phyloP scores from a whole-genome alignment of 1,140 invertebrate species.

The Parapsyche elsis region DNA sequence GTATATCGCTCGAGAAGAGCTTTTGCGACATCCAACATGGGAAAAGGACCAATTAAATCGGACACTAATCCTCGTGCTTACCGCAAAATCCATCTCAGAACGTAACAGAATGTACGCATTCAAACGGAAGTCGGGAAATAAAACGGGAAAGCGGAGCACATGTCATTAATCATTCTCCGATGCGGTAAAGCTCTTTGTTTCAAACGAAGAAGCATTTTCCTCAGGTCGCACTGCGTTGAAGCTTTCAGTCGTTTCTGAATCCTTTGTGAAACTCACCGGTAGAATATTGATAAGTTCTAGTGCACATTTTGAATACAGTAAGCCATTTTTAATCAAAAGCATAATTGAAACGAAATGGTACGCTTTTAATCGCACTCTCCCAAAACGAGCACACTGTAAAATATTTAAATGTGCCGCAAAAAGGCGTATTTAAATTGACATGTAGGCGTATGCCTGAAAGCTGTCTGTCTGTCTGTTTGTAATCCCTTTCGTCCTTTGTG shows the following conservation, averaged over 20 bases:
- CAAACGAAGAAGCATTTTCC: neutral
- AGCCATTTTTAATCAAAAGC: too few relatives aligned
- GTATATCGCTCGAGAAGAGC: too few relatives aligned
- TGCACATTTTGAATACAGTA: too few relatives aligned
- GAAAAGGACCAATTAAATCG: too few relatives aligned
- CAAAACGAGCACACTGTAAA: too few relatives aligned
- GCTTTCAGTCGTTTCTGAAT: neutral
- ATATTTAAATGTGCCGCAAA: too few relatives aligned
- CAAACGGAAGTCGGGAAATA: neutral
- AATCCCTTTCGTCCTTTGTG: conserved; percentile 16
- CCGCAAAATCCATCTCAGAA: neutral
- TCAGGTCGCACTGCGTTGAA: neutral
- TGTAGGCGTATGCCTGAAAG: neutral
- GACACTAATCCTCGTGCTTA: too few relatives aligned
- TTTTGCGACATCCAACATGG: too few relatives aligned
- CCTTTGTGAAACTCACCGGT: too few relatives aligned
- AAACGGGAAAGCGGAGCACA: neutral
- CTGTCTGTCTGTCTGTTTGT: neutral
- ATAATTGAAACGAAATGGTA: too few relatives aligned
- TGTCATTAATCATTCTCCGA: conserved; percentile 7
- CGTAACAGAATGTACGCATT: neutral
- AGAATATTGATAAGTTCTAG: too few relatives aligned
- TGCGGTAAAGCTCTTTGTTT: neutral
- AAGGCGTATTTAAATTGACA: conserved; percentile 10
- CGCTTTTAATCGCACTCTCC: too few relatives aligned